Base-by-base conservation (phyloP, 2,797 vertebrate genomes). In the Neosilurus hyrtlii region DNA sequence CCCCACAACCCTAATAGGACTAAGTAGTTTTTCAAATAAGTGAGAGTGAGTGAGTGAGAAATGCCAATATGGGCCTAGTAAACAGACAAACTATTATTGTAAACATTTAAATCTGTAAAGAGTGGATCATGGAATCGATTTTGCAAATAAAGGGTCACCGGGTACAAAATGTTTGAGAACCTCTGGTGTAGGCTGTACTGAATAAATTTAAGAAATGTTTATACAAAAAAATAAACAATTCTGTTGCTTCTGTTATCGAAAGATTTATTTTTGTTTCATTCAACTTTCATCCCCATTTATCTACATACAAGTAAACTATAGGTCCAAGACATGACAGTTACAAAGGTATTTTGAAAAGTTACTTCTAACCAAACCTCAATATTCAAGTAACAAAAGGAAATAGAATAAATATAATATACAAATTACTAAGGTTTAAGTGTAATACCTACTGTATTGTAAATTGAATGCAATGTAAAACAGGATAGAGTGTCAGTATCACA, bases 311-410 rank as follows among this genome's bases (percentile, higher is more conserved):
- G 43, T 83, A 71, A 86, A 84, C 79, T 65, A 65, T 73, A 80
- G 83, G 79, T 78, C 81, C 88, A 85, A 79, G 83, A 89, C 82
- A 89, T 83, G 72, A 85, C 86, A 85, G 81, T 63, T 89, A 89
- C 80, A 79, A 85, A 85, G 88, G 86, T 81, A 71, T 71, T 71
- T 71, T 71, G 37, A 26, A 81, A 71, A 26, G 35, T 20, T 78
- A 52, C 26, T 86, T 86, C 84, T 70, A 78, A 70, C 83, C 76
- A 84, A 84, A 70, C 75, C 83, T 73, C 83, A 81, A 30, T 67
- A 89, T 91, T 93, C 91, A 93, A 92, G 91, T 92, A 92, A 91
- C 81, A 87, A 87, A 89, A 80, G 84, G 74, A 86, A 84, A 86
- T 68, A 86, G 30, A 86, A 85, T 71, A 85, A 83, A 89, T 88